Evolutionary conservation across 2,113 vertebrate genomes (phyloP), one percentile per base, ranked within the genome.

Genomic region (Hippocampus abdominalis): DNA sequence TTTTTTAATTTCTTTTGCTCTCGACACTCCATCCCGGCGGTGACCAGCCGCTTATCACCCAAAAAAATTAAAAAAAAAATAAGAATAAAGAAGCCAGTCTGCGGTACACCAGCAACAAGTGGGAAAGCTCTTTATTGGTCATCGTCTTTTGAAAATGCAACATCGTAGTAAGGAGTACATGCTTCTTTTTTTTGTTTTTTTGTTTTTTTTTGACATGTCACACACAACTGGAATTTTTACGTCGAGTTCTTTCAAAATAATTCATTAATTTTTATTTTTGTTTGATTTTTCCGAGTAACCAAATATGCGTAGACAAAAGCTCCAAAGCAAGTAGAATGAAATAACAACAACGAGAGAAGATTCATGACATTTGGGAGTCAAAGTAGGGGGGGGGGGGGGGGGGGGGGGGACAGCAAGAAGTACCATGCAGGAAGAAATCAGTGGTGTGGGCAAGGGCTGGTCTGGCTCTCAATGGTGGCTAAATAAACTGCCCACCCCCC

Each of bases 41-140:
- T 83, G 86, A 85, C 72, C 81, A 76, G 86, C 83, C 80, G 70
- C 79, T 84, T 81, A 8, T 25, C n/a, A 39, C 32, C 32, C 23
- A 56, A 39, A 20, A 67, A 32, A 15, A 39, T 80, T n/a, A n/a
- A n/a, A 15, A 25, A 39, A 32, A 12, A 39, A 56, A 39, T 3
- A 54, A 53, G 21, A 68, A 23, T 27, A 65, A 65, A 83, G 82
- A 97, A 98, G 94, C 93, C 91, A 98, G 94, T 94, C 94, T 94
- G 93, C 93, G 93, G 93, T 92, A 98, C 95, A 97, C 93, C 92
- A 88, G 88, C 84, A 93, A 94, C 93, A 94, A 96, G 97, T 98
- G 95, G 95, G 96, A 98, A 99, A 99, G 94, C 93, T 93, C 95
- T 98, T 99, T 99, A 98, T 98, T 98, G 93, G 92, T 95, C 94